Percentiles rank a stretch among this genome's conserved stretches.
phyloP scores from a whole-genome alignment of 2,797 vertebrate species.

The Menidia menidia region DNA sequence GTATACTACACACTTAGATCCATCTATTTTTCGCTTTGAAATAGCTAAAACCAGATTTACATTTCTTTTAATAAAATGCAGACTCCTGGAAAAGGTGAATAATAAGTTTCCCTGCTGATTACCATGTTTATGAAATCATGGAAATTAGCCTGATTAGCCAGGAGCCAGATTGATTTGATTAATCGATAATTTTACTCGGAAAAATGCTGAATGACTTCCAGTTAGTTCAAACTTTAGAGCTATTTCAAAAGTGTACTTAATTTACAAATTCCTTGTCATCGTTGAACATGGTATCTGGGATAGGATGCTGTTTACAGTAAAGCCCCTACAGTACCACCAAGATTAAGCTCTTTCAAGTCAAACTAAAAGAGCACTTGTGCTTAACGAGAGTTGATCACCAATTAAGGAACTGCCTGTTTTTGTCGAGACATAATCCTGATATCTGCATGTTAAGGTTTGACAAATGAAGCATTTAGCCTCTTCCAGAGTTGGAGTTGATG shows the following conservation, averaged over 20 bases:
- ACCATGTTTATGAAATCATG: too few relatives aligned
- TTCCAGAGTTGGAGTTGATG: conserved; percentile 54
- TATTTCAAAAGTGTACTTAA: conserved; percentile 5
- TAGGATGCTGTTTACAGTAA: conserved; percentile 31
- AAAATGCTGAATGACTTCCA: too few relatives aligned
- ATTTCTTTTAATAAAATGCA: not conserved
- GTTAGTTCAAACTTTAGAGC: too few relatives aligned
- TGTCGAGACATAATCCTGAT: conserved; percentile 54
- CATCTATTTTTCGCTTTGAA: not conserved
- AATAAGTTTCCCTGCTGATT: not conserved
- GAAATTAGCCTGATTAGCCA: too few relatives aligned
- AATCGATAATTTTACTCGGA: too few relatives aligned
- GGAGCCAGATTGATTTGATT: too few relatives aligned
- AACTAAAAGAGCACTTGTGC: conserved; percentile 40
- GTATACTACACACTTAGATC: not conserved
- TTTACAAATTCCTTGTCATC: conserved; percentile 17
- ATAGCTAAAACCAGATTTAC: too few relatives aligned
- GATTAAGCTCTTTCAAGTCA: conserved; percentile 42
- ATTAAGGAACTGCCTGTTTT: conserved; percentile 60
- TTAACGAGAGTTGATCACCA: conserved; percentile 67
- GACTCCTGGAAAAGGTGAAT: not conserved
- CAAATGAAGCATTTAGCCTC: conserved; percentile 63
- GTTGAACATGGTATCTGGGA: conserved; percentile 12
- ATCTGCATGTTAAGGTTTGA: conserved; percentile 71
- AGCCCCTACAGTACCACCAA: conserved; percentile 32